Conservation (phyloP, 2,113 vertebrate species). For the Phalacrocorax aristotelis region DNA sequence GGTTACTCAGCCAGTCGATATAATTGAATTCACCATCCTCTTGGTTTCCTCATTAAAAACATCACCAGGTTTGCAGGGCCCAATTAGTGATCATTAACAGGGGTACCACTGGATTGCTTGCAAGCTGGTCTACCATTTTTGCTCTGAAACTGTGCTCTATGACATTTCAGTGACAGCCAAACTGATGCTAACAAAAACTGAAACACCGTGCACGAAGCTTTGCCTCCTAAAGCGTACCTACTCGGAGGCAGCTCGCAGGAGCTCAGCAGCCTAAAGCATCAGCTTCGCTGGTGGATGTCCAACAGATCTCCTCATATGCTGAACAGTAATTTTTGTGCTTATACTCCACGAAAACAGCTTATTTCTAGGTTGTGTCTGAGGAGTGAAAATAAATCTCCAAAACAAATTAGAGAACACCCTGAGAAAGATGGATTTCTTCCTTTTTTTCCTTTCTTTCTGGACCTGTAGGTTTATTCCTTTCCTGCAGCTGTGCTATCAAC, state of each 20-base stretch:
- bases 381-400: conserved; percentile 42
- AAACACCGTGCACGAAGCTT: not conserved
- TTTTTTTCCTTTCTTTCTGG: not conserved
- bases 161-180: not conserved
- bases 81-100: not conserved
- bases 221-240: not conserved
- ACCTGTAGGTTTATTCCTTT: not conserved
- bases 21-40: not conserved
- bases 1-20: not conserved
- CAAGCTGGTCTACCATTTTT: not conserved
- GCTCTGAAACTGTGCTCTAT: not conserved
- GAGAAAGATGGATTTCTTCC: not conserved
- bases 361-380: conserved; percentile 30
- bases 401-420: not conserved
- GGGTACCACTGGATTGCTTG: not conserved
- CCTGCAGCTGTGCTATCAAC: not conserved
- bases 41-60: not conserved
- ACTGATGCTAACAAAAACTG: not conserved
- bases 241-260: not conserved
- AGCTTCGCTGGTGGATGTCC: not conserved
- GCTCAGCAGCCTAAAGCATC: not conserved
- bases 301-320: not conserved
- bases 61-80: not conserved
- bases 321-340: conserved; percentile 56
- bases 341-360: conserved; percentile 51